Percentiles rank a stretch among this genome's conserved stretches.
These are phyloP conservation scores for Pagetopsis macropterus DNA, from an alignment of 2,797 vertebrate genomes.

Conservation along the genomic window DNA sequence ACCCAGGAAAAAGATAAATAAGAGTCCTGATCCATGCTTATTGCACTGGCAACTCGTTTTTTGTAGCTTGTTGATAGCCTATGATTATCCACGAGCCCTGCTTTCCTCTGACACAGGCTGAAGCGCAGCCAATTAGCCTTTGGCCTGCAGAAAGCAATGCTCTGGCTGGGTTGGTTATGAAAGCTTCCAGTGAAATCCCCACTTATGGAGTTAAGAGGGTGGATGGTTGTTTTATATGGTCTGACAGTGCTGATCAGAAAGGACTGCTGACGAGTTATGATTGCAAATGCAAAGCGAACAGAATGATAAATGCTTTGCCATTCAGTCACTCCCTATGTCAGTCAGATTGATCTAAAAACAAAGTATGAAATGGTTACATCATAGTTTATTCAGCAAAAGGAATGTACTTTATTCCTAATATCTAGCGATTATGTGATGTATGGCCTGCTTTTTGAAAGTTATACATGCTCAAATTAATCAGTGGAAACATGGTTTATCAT, in stretches of 20 bases:
- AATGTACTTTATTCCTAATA: conserved; percentile 17
- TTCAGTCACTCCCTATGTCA: conserved; percentile 35
- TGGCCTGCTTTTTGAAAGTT: conserved; percentile 31
- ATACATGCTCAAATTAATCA: conserved; percentile 40
- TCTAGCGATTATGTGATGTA: not conserved
- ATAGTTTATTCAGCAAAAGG: not conserved
- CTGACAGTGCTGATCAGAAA: conserved; percentile 56
- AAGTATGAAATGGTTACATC: conserved; percentile 9
- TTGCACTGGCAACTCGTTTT: conserved; percentile 10
- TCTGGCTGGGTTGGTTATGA: conserved; percentile 58
- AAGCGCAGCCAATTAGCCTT: conserved; percentile 80
- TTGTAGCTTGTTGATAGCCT: conserved; percentile 47
- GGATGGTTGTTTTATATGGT: conserved; percentile 51
- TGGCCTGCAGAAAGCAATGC: conserved; percentile 64
- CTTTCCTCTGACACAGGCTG: conserved; percentile 62
- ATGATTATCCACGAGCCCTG: conserved; percentile 53
- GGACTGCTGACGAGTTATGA: conserved; percentile 41
- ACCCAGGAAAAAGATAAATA: not conserved
- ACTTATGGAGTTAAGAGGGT: conserved; percentile 70
- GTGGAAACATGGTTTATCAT: conserved; percentile 45
- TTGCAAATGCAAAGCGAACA: conserved; percentile 47
- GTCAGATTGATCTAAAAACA: conserved; percentile 25
- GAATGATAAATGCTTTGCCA: conserved; percentile 53
- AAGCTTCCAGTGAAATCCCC: conserved; percentile 61
- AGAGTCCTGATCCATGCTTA: conserved; percentile 20